A percentile compares a stretch with the other conserved stretches of the same genome.
Conservation (phyloP, 2,113 vertebrate genomes). For the Brachirus orientalis region DNA sequence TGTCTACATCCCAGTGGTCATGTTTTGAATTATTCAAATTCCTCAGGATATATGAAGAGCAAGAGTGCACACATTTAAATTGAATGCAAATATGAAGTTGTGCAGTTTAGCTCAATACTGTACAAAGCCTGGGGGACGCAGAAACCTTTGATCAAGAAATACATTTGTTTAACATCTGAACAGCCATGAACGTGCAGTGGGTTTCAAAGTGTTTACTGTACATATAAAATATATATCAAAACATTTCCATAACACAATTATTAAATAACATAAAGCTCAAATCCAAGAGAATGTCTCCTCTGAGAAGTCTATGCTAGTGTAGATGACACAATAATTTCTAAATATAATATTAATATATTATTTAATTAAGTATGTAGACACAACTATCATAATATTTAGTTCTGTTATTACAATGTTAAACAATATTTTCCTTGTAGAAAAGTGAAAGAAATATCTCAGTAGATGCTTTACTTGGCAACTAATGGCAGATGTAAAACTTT, state of each 20-base stretch:
- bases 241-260: no score
- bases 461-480: background rate
- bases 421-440: background rate
- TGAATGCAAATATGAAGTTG: conserved; percentile 33
- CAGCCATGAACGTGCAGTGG: no score
- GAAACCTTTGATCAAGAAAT: no score
- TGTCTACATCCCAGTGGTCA: background rate
- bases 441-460: conserved; percentile 9
- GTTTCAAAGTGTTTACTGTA: no score
- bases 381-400: background rate
- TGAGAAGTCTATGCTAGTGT: no score
- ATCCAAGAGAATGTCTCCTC: background rate
- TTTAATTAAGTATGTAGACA: background rate
- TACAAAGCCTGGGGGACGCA: background rate
- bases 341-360: background rate
- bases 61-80: background rate
- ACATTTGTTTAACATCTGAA: no score
- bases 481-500: conserved; percentile 7
- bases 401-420: background rate
- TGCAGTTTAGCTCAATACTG: rapidly evolving
- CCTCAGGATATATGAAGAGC: conserved; percentile 5
- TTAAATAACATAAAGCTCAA: no score
- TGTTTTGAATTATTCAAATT: conserved; percentile 53
- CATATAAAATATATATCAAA: no score
- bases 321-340: background rate